Evolutionary conservation across 2,113 vertebrate genomes (phyloP).

Genomic region (Boulengeromyrus knoepffleri): DNA sequence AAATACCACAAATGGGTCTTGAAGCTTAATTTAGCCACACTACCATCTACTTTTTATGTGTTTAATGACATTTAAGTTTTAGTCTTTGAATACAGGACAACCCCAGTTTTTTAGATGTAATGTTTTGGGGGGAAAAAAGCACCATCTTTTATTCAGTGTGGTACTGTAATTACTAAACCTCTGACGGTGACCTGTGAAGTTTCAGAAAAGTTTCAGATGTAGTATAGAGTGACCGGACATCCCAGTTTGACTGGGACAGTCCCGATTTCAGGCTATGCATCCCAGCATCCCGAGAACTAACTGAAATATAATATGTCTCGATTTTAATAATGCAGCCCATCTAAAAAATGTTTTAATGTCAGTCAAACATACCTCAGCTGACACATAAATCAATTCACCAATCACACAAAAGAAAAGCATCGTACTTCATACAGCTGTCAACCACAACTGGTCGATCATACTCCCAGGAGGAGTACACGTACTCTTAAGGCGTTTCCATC

Average conservation of each 20-base stretch:
- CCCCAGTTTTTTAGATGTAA: not conserved
- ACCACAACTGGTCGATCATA: not conserved
- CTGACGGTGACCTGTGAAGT: not conserved
- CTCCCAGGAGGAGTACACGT: too few relatives aligned
- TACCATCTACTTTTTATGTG: too few relatives aligned
- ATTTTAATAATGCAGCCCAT: not conserved
- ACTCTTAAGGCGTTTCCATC: too few relatives aligned
- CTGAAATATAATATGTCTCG: not conserved
- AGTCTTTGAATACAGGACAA: not conserved
- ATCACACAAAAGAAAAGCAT: too few relatives aligned
- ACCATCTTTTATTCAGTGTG: not conserved
- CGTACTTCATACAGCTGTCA: not conserved
- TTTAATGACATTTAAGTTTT: too few relatives aligned
- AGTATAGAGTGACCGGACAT: not conserved
- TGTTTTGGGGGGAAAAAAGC: too few relatives aligned
- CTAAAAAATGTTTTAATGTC: not conserved
- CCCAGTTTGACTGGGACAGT: not conserved
- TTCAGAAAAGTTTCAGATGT: not conserved
- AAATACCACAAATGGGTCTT: not conserved
- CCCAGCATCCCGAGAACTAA: not conserved
- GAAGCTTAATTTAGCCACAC: not conserved
- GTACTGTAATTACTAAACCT: not conserved
- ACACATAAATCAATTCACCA: not conserved
- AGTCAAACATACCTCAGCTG: not conserved
- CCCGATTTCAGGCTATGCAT: not conserved